Conservation (phyloP, 1,140 invertebrate species). For the Anastrepha obliqua region DNA sequence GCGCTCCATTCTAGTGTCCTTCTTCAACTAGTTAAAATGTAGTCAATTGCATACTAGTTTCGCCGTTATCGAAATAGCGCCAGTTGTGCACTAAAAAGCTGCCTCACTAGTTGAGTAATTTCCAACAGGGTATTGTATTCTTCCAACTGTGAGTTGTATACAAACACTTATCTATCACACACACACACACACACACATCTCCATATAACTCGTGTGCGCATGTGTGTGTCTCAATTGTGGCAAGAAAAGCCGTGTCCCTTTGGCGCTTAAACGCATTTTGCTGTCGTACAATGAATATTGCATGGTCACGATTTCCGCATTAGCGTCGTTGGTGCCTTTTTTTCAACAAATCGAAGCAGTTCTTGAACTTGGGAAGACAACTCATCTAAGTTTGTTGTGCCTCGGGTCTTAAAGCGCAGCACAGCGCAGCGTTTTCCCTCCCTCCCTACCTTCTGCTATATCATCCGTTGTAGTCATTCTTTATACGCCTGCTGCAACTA, state of each 20-base stretch:
- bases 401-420: not conserved
- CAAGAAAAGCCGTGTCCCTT: not conserved
- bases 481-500: not conserved
- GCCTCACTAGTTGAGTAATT: too few species aligned
- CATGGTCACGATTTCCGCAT: slow-evolving; percentile 49
- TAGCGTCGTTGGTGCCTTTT: not conserved
- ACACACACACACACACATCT: not conserved
- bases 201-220: not conserved
- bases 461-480: not conserved
- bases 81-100: too few species aligned
- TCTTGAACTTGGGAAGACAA: slow-evolving; percentile 23
- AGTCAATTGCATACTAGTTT: too few species aligned
- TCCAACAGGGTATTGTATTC: too few species aligned
- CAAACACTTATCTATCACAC: not conserved
- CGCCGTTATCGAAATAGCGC: too few species aligned
- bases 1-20: too few species aligned
- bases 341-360: not conserved
- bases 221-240: not conserved
- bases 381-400: not conserved
- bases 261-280: slow-evolving; percentile 18
- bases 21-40: too few species aligned
- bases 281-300: not conserved
- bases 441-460: not conserved
- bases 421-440: not conserved
- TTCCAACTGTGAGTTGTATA: not conserved